phyloP scores from a whole-genome alignment of 2,888 invertebrate species.

The Pyrrhosoma nymphula region DNA sequence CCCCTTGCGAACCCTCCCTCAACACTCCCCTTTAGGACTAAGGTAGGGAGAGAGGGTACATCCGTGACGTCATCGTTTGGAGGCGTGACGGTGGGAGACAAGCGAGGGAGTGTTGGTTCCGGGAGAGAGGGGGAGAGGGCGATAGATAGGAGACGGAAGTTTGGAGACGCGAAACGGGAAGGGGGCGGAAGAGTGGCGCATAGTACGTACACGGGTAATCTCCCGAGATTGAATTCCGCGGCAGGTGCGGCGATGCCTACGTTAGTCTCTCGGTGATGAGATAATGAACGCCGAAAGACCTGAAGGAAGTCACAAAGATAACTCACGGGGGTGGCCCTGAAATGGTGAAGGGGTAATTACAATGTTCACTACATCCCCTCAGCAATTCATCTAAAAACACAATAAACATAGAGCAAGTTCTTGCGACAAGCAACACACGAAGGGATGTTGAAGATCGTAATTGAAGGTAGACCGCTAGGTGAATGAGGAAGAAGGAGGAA shows the following conservation, averaged over 20 bases:
- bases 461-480: too few species aligned
- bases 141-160: constrained; percentile 4
- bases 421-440: too few species aligned
- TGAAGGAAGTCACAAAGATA: too few species aligned
- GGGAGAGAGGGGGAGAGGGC: not conserved
- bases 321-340: too few species aligned
- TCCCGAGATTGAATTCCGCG: not conserved
- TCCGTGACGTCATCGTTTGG: constrained; percentile 43
- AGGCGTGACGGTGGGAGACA: not conserved
- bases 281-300: not conserved
- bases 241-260: not conserved
- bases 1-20: not conserved
- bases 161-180: not conserved
- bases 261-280: not conserved
- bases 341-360: too few species aligned
- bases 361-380: too few species aligned
- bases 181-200: not conserved
- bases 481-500: too few species aligned
- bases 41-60: not conserved
- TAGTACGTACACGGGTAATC: not conserved
- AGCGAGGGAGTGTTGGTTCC: not conserved
- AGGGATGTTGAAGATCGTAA: too few species aligned
- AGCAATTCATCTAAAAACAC: too few species aligned
- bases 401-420: too few species aligned
- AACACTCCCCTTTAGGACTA: not conserved